A percentile compares a stretch with the other conserved stretches of the same genome.
phyloP scores from a whole-genome alignment of 2,888 invertebrate species.

The Phorcus lineatus region DNA sequence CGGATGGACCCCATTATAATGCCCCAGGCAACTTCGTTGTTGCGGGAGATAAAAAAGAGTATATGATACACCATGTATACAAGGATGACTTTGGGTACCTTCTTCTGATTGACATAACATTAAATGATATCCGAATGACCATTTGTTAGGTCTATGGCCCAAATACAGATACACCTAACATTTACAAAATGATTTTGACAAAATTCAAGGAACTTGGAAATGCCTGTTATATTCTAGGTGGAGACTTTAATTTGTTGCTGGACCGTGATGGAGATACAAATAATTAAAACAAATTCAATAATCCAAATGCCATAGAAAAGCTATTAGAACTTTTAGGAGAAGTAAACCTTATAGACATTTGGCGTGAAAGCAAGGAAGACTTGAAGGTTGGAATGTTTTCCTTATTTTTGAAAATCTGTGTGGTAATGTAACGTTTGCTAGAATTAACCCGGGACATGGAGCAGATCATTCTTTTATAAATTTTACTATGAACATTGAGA shows the following conservation, averaged over 20 bases:
- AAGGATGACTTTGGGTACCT: not conserved
- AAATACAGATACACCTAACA: conserved; percentile 23
- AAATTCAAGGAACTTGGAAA: not conserved
- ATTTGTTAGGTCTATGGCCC: conserved; percentile 19
- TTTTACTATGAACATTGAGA: not conserved
- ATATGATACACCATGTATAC: not conserved
- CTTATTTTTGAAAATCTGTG: not conserved
- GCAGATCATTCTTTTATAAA: conserved; percentile 19
- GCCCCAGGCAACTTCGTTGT: too few species aligned
- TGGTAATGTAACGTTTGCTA: not conserved
- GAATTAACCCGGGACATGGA: conserved; percentile 21
- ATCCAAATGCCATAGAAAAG: not conserved
- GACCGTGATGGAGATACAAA: too few species aligned
- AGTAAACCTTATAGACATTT: not conserved
- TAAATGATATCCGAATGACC: not conserved
- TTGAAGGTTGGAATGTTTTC: conserved; percentile 20
- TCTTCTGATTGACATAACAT: not conserved
- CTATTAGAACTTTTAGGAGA: not conserved
- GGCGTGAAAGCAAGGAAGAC: not conserved
- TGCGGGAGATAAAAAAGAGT: not conserved
- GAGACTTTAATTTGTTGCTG: conserved; percentile 18
- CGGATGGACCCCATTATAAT: too few species aligned
- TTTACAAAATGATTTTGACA: not conserved
- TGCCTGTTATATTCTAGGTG: not conserved
- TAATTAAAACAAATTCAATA: not conserved